phyloP scores from a whole-genome alignment of 2,888 invertebrate species.

The Cantharis rufa region DNA sequence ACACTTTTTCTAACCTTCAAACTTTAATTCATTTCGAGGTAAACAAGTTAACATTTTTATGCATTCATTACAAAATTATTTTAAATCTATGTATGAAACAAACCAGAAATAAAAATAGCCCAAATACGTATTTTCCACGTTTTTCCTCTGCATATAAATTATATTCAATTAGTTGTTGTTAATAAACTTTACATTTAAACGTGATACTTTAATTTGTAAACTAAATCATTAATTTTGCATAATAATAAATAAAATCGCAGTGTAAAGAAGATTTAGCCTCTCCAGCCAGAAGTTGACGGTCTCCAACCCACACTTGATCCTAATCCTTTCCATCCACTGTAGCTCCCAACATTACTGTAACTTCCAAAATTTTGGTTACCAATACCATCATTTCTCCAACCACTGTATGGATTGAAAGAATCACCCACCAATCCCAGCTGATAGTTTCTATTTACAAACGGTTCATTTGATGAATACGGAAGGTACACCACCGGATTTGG shows the following conservation, averaged over 20 bases:
- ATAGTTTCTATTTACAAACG: neutral
- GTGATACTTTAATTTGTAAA: neutral
- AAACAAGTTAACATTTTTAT: neutral
- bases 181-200: neutral
- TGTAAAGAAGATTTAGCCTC: neutral
- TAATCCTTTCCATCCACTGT: neutral
- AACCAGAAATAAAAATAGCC: neutral
- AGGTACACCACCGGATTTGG: neutral
- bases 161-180: neutral
- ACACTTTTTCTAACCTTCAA: neutral
- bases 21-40: neutral
- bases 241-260: too few relatives aligned
- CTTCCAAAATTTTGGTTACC: neutral
- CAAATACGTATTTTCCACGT: too few relatives aligned
- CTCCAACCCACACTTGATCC: neutral
- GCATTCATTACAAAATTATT: neutral
- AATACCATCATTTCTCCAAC: neutral
- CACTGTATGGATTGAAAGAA: neutral
- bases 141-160: neutral
- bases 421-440: neutral
- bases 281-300: neutral
- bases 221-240: too few relatives aligned
- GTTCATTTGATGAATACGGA: neutral
- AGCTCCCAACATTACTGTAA: neutral
- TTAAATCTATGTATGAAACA: neutral